Evolutionary conservation across 2,113 vertebrate species (phyloP), one percentile per base, ranked within the genome.

Genomic region (Terrapene triunguis): DNA sequence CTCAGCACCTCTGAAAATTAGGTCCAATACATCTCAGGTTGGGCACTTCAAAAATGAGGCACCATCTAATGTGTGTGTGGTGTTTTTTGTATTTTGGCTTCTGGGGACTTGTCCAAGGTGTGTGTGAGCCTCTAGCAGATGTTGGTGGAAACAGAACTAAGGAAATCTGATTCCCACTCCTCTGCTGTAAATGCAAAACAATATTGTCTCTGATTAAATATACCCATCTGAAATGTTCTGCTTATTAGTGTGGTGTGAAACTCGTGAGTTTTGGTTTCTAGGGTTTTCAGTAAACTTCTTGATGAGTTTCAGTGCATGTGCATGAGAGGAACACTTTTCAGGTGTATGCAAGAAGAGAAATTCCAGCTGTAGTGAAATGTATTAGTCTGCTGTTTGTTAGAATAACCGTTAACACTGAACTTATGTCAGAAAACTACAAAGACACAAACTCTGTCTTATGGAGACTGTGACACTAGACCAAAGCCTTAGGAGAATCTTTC

Each of bases 181-280:
- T 50, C 9, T 78, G 22, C 42, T 42, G 27, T 6, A 48, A 1
- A 27, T 51, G 47, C 10, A 1, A 6, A 57, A 6, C 38, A 44
- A 22, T 0, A 0, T 47, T 47, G 17, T 11, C 29, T 93, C 80
- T 38, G 42, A 5, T 10, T 19, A 35, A 47, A 78, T 3, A 10
- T 1, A 2, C 25, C 42, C 48, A 14, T 24, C 38, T 80, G 35
- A 80, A 86, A 92, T 54, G 24, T 54, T 54, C 10, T 54, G 8
- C 47, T 80, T 0, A 0, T 48, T 57, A 27, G 10, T 69, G 38
- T 87, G 85, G 9, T 42, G n/a, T 1, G 50, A 47, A 91, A 32
- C n/a, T 69, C 12, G 3, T 1, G 27, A 82, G 35, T 11, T 89
- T 84, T 65, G n/a, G 2, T 62, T 80, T 24, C 29, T 91, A 53